A percentile compares a stretch with the other conserved stretches of the same genome.
phyloP scores from a whole-genome alignment of 2,888 invertebrate species.

The Scrobipalpa atriplicella region DNA sequence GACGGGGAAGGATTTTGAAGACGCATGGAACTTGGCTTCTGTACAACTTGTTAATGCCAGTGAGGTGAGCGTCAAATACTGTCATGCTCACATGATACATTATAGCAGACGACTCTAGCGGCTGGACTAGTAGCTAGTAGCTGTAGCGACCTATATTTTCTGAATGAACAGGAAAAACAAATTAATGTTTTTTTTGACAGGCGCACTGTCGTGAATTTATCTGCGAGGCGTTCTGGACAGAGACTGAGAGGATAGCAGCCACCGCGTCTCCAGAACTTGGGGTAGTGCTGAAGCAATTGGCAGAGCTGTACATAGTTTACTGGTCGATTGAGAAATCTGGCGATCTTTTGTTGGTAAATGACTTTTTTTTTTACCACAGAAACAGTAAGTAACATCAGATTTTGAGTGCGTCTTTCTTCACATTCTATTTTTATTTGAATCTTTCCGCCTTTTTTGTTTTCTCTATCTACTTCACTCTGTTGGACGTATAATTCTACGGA shows the following conservation, averaged over 20 bases:
- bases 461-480: no score
- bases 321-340: conserved; percentile 89
- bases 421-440: no score
- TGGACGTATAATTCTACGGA: no score
- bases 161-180: neutral
- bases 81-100: no score
- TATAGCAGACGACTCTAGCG: no score
- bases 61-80: conserved; percentile 84
- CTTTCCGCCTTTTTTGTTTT: no score
- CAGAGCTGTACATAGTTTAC: conserved; percentile 89
- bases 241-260: conserved; percentile 71
- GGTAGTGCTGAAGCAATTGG: conserved; percentile 86
- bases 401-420: no score
- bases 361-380: no score
- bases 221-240: conserved; percentile 86
- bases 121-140: no score
- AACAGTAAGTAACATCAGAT: no score
- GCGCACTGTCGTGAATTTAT: conserved; percentile 93
- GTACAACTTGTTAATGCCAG: conserved; percentile 93
- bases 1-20: conserved; percentile 86
- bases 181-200: conserved; percentile 69
- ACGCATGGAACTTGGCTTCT: conserved; percentile 93
- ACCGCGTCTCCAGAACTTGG: conserved; percentile 83
- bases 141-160: no score
- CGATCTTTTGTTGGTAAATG: conserved; percentile 89